Percentiles rank a stretch among this genome's conserved stretches.
phyloP scores from a whole-genome alignment of 2,888 invertebrate species.

The Tupiocoris notatus region DNA sequence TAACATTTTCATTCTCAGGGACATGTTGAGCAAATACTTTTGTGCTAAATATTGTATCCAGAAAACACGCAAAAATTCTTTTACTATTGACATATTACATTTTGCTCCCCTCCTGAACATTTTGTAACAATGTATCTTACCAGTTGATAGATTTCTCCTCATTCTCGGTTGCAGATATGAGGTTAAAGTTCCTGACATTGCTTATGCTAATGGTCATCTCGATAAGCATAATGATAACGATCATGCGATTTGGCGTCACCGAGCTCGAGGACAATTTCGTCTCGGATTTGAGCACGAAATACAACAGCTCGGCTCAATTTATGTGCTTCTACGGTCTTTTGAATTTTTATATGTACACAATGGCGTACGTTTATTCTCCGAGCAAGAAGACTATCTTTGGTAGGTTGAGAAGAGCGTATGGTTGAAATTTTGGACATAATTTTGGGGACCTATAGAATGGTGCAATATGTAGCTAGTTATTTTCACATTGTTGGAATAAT shows the following conservation, averaged over 20 bases:
- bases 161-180: constrained; percentile 66
- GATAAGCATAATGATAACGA: constrained; percentile 56
- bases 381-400: constrained; percentile 77
- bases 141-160: neutral
- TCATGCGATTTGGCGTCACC: constrained; percentile 83
- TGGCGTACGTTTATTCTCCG: constrained; percentile 94
- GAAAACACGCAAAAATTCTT: too few species aligned
- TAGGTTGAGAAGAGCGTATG: constrained; percentile 54
- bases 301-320: constrained; percentile 90
- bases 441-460: neutral
- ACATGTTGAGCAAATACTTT: too few species aligned
- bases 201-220: constrained; percentile 75
- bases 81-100: too few species aligned
- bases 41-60: too few species aligned
- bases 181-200: constrained; percentile 85
- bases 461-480: neutral
- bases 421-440: neutral
- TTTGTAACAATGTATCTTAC: neutral
- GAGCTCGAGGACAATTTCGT: constrained; percentile 93
- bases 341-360: constrained; percentile 89
- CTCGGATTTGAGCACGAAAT: constrained; percentile 79
- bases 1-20: too few species aligned
- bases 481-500: neutral
- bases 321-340: constrained; percentile 92
- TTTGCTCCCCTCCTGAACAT: too few species aligned